Percentiles rank a stretch among this genome's conserved stretches.
Conservation (phyloP, 2,797 vertebrate species). For the Numenius phaeopus region DNA sequence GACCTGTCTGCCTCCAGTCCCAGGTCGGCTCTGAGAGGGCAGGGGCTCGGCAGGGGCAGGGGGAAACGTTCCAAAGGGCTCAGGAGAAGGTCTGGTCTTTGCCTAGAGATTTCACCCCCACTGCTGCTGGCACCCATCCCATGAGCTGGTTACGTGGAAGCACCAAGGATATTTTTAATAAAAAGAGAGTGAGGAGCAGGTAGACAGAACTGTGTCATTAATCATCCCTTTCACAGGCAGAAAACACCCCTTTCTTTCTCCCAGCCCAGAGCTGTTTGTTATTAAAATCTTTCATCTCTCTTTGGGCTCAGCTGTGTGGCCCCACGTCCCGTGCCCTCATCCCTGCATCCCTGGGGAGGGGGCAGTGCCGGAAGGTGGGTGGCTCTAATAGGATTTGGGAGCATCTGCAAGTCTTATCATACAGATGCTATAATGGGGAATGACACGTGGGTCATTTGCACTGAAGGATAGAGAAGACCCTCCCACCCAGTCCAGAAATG, state of each 20-base stretch:
- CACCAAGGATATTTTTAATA: slow-evolving; percentile 34
- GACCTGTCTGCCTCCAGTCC: neutral
- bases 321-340: neutral
- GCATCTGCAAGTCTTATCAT: neutral
- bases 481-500: neutral
- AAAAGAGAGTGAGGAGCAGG: slow-evolving; percentile 21
- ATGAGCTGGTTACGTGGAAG: neutral
- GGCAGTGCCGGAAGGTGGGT: neutral
- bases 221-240: neutral
- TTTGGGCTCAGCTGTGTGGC: neutral
- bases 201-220: slow-evolving; percentile 17
- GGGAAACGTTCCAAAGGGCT: neutral
- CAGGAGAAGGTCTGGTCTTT: neutral
- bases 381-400: neutral
- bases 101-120: neutral
- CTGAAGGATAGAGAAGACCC: neutral
- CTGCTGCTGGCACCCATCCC: neutral
- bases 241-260: slow-evolving; percentile 9
- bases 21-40: neutral
- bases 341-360: neutral
- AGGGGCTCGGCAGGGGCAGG: neutral
- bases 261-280: neutral
- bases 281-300: slow-evolving; percentile 25
- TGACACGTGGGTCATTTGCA: neutral
- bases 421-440: neutral